phyloP scores from a whole-genome alignment of 2,113 vertebrate genomes.

The Dendropsophus ebraccatus region DNA sequence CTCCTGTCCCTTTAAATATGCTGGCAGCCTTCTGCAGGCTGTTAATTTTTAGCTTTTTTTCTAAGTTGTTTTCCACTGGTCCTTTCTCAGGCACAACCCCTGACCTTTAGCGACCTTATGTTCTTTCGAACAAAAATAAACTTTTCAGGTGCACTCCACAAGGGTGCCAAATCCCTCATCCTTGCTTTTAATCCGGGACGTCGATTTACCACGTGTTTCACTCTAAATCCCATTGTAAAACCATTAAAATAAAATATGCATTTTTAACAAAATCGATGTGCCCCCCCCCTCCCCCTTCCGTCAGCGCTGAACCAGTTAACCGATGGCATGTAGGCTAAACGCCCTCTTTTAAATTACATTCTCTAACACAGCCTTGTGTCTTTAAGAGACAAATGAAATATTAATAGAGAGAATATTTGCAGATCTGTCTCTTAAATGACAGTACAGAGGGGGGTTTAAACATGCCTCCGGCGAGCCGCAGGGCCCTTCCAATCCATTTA shows the following conservation, averaged over 20 bases:
- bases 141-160: constrained; percentile 22
- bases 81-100: constrained; percentile 14
- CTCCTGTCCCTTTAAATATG: not conserved
- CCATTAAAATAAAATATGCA: not conserved
- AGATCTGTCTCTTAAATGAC: constrained; percentile 61
- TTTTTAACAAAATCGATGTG: not conserved
- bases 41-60: constrained; percentile 25
- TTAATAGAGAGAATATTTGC: constrained; percentile 60
- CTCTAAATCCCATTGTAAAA: not conserved
- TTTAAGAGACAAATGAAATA: constrained; percentile 60
- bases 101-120: constrained; percentile 8
- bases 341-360: constrained; percentile 15
- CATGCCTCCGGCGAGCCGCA: constrained; percentile 55
- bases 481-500: constrained; percentile 60
- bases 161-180: not conserved
- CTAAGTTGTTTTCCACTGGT: not conserved
- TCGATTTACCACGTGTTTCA: not conserved
- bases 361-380: constrained; percentile 20
- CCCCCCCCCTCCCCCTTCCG: not conserved
- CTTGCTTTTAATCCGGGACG: not conserved
- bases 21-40: not conserved
- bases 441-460: constrained; percentile 57
- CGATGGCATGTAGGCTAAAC: not conserved
- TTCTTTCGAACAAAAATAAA: constrained; percentile 24
- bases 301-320: not conserved